Evolutionary conservation across 2,797 vertebrate species (phyloP).

Genomic region (Hapalemur alaotrensis): DNA sequence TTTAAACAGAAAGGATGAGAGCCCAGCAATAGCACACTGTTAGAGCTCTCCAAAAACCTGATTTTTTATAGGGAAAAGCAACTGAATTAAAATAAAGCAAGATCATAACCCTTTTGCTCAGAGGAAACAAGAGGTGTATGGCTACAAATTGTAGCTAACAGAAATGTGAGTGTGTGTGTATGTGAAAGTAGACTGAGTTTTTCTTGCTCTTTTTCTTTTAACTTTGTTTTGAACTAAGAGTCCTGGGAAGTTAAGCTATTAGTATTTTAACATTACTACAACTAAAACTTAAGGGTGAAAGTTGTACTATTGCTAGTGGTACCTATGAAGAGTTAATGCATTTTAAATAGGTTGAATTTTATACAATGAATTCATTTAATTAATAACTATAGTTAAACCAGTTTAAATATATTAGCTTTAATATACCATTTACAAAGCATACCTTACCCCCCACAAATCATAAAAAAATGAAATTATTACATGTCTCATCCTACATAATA

Average conservation of each 20-base stretch:
- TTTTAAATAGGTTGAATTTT: conserved; percentile 13
- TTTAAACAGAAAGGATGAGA: conserved; percentile 74
- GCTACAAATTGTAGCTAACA: conserved; percentile 1
- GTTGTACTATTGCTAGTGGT: background rate
- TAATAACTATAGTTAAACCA: conserved; percentile 26
- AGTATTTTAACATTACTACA: conserved; percentile 29
- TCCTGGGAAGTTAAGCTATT: background rate
- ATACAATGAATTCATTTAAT: conserved; percentile 7
- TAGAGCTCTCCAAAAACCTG: conserved; percentile 69
- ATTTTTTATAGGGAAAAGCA: conserved; percentile 56
- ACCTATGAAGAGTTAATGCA: background rate
- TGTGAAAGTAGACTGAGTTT: background rate
- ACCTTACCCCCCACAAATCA: background rate
- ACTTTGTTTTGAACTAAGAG: background rate
- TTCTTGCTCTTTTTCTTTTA: background rate
- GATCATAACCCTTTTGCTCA: conserved; percentile 11
- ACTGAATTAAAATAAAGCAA: conserved; percentile 56
- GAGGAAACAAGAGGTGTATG: background rate
- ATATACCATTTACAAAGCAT: background rate
- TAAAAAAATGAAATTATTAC: conserved; percentile 1
- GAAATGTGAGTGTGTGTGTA: too few relatives aligned
- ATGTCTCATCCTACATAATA: background rate
- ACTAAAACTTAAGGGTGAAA: conserved; percentile 32
- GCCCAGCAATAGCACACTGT: conserved; percentile 63
- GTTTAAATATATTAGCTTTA: conserved; percentile 29